Evolutionary conservation across 1,140 invertebrate genomes (phyloP), one percentile per base, ranked within the genome.

Genomic region (Armadillidium nasatum): DNA sequence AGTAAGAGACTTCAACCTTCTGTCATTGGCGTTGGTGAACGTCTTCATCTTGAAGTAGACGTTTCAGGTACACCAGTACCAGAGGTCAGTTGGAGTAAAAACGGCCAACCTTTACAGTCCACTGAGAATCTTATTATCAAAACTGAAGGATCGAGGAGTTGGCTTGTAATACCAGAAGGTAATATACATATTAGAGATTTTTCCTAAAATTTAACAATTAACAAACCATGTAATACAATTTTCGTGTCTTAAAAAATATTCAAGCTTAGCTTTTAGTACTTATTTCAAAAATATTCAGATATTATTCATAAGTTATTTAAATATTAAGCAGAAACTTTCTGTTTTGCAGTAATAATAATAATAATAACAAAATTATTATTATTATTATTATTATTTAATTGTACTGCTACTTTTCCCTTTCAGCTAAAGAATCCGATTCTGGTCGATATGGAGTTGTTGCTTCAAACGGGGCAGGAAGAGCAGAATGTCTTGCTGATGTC

Each of bases 11-110:
- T 94, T 19, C 90, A 93, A 85, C 91, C 92, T 44, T 89, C 90
- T 83, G 89, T 92, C 15, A 88, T 90, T 91, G 90, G 88, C 77
- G 93, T 93, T 77, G 96, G 96, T 43, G 97, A 98, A 84, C 88
- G 90, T 0, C 91, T 98, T 72, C 93, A 94, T 84, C 93, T 96
- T 83, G 93, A 97, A 84, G 89, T 98, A 9, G 96, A 98, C 83
- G 92, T 97, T 71, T 91, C 90, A 76, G 97, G 96, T 81, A 94
- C 97, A 87, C 96, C 97, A 0, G 90, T 94, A 80, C 97, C 97
- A 78, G 93, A 90, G 78, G 91, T 95, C 77, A 92, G 89, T 9
- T 99, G 97, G 97, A 91, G 90, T 82, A 92, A 91, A 84, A 89
- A 94, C 83, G 91, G 90, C 44, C 82, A 87, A 54, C 85, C 85